Evolutionary conservation across 2,113 vertebrate genomes (phyloP).

Genomic region (Oxyura jamaicensis): DNA sequence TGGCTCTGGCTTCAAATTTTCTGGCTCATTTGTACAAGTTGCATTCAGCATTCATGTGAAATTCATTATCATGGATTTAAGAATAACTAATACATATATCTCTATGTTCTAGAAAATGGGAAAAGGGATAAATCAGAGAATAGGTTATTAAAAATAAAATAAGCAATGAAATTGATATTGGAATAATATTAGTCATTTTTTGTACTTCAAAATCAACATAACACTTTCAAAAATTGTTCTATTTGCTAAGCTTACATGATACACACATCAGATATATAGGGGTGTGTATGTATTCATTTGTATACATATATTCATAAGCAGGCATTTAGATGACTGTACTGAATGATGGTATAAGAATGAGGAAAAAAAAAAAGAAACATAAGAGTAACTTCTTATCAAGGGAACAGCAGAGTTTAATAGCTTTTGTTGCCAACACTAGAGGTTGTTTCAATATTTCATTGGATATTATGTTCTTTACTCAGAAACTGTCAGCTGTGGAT

Average conservation of each 20-base stretch:
- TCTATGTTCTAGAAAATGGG: slow-evolving; percentile 16
- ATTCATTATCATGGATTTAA: slow-evolving; percentile 53
- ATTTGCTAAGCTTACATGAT: background rate
- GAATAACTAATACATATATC: slow-evolving; percentile 17
- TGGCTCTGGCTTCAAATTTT: slow-evolving; percentile 46
- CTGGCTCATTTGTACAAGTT: background rate
- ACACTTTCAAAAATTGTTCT: background rate
- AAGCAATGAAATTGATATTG: background rate
- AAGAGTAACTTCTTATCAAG: background rate
- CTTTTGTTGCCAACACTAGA: background rate
- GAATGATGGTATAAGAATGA: background rate
- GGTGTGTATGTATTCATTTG: background rate
- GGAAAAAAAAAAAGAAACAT: background rate
- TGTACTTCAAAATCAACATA: background rate
- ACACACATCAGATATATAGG: background rate
- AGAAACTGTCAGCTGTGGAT: background rate
- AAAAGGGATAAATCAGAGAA: background rate
- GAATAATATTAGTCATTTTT: background rate
- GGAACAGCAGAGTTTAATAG: background rate
- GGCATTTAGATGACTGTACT: background rate
- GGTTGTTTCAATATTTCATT: background rate
- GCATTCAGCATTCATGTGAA: slow-evolving; percentile 23
- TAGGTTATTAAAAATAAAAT: background rate
- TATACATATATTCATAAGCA: background rate
- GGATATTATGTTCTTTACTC: background rate